Percentiles rank a stretch among this genome's conserved stretches.
Evolutionary conservation across 2,888 invertebrate species (phyloP).

Genomic region (Drosophila cracens): DNA sequence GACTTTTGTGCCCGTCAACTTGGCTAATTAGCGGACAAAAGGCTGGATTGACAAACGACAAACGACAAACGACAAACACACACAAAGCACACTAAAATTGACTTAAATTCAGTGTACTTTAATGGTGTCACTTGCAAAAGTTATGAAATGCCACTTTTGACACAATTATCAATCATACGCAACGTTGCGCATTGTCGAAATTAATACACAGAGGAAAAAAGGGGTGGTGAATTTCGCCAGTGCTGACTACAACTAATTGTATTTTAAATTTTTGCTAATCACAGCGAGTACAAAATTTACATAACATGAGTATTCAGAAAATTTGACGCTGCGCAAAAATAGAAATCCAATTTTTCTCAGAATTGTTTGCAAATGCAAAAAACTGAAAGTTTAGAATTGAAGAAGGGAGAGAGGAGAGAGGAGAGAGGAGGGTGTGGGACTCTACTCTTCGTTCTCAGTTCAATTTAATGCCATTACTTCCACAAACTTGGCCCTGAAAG

Average conservation of each 20-base stretch:
- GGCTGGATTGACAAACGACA: conserved; percentile 19
- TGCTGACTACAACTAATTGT: conserved; percentile 39
- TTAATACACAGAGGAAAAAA: background rate
- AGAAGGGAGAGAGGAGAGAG: background rate
- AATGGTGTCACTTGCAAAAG: conserved; percentile 64
- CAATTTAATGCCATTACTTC: conserved; percentile 12
- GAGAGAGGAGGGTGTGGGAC: background rate
- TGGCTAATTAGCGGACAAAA: conserved; percentile 12
- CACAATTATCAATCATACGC: conserved; percentile 77
- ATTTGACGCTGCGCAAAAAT: background rate
- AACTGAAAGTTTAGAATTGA: background rate
- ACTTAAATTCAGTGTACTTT: conserved; percentile 42
- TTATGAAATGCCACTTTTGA: conserved; percentile 71
- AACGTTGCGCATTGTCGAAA: conserved; percentile 66
- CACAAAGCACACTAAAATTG: conserved; percentile 28
- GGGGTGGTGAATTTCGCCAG: background rate
- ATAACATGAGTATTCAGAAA: background rate
- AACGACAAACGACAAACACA: conserved; percentile 4
- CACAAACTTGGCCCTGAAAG: conserved; percentile 43
- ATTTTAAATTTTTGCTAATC: conserved; percentile 33
- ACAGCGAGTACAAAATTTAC: conserved; percentile 13
- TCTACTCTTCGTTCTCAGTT: conserved; percentile 2
- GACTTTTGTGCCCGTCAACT: conserved; percentile 24
- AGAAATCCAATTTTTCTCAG: conserved; percentile 41
- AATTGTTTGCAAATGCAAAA: conserved; percentile 40